Evolutionary conservation across 1,140 invertebrate genomes (phyloP).

Genomic region (Lepidurus arcticus): DNA sequence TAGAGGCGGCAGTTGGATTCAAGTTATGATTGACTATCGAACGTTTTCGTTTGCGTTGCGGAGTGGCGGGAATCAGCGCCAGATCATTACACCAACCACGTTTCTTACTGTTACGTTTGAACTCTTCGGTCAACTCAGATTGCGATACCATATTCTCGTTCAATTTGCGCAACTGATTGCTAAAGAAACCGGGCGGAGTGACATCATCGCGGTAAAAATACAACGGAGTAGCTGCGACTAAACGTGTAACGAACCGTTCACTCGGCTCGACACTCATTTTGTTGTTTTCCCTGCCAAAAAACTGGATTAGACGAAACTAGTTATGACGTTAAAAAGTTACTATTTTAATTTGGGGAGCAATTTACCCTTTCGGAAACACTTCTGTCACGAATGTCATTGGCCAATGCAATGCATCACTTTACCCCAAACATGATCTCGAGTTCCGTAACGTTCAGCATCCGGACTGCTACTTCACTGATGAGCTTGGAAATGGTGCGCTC

Average conservation of each 20-base stretch:
- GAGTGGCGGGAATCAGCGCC: not conserved
- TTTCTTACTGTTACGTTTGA: not conserved
- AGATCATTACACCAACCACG: not conserved
- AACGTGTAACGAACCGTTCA: conserved; percentile 17
- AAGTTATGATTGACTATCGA: not conserved
- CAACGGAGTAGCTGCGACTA: conserved; percentile 28
- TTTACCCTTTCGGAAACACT: not conserved
- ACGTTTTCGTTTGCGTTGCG: conserved; percentile 15
- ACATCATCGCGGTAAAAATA: conserved; percentile 31
- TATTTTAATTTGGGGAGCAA: not conserved
- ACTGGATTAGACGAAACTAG: not conserved
- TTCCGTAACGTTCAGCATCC: not conserved
- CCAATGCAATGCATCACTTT: not conserved
- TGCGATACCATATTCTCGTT: not conserved
- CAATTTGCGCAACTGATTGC: conserved; percentile 25
- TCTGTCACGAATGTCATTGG: not conserved
- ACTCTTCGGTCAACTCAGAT: not conserved
- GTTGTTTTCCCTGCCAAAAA: not conserved
- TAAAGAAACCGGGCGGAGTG: conserved; percentile 32
- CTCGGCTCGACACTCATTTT: not conserved
- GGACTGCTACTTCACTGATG: conserved; percentile 18
- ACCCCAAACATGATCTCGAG: not conserved
- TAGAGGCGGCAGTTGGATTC: not conserved
- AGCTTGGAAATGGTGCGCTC: conserved; percentile 3
- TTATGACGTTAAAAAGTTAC: not conserved